A percentile compares a stretch with the other conserved stretches of the same genome.
These are phyloP conservation scores for Ornithoptera priamus DNA, from an alignment of 2,888 invertebrate species.

Conservation along the genomic window DNA sequence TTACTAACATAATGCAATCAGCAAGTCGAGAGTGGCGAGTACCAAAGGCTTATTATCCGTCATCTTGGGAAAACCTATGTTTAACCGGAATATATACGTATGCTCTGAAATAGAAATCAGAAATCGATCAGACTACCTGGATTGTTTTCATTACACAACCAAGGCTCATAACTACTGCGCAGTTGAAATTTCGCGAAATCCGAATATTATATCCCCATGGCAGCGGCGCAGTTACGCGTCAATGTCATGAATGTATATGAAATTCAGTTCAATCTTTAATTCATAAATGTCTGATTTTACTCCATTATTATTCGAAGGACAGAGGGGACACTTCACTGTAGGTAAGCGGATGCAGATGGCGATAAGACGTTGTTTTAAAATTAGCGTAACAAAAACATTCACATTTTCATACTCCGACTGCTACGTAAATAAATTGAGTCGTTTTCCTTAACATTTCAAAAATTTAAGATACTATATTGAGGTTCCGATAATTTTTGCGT, in stretches of 20 bases:
- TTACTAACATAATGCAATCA: too few species aligned
- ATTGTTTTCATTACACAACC: slow-evolving; percentile 2
- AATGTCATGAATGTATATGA: slow-evolving; percentile 38
- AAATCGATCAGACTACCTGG: too few species aligned
- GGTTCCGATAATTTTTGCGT: not conserved
- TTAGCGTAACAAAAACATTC: not conserved
- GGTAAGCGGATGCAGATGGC: slow-evolving; percentile 7
- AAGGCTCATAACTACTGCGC: slow-evolving; percentile 8
- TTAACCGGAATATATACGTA: too few species aligned
- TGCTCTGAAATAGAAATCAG: too few species aligned
- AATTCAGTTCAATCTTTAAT: slow-evolving; percentile 48
- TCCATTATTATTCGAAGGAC: slow-evolving; percentile 30
- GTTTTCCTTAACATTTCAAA: not conserved
- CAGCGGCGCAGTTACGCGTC: slow-evolving; percentile 17
- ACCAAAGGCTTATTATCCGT: too few species aligned
- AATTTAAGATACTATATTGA: not conserved
- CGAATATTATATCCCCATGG: slow-evolving; percentile 27
- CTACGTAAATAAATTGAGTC: not conserved
- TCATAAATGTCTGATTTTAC: slow-evolving; percentile 40
- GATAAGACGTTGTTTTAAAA: not conserved
- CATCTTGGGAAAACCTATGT: too few species aligned
- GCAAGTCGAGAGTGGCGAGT: too few species aligned
- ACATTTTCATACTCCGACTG: not conserved
- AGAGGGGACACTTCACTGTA: slow-evolving; percentile 7
- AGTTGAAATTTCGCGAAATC: slow-evolving; percentile 23